These are phyloP conservation scores for Nesidiocoris tenuis DNA, from an alignment of 2,888 invertebrate genomes.

Conservation along the genomic window DNA sequence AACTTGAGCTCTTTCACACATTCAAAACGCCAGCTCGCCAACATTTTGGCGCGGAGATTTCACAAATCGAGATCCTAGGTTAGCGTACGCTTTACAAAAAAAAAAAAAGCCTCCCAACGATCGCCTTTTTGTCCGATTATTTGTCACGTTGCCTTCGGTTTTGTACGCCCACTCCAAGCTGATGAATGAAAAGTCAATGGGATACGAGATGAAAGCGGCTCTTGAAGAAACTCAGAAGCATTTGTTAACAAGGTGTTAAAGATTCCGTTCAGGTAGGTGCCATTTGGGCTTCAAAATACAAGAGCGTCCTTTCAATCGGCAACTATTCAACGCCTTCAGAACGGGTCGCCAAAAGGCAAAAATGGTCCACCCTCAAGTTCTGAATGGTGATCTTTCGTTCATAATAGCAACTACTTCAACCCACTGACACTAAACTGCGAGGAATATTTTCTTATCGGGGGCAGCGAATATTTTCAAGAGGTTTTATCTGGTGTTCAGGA, in stretches of 20 bases:
- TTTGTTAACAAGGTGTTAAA: constrained; percentile 39
- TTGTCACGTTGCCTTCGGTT: neutral
- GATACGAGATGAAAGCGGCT: neutral
- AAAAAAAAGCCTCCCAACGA: neutral
- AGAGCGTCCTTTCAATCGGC: neutral
- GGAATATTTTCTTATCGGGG: neutral
- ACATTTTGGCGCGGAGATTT: no score
- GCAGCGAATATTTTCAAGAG: neutral
- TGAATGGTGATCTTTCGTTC: neutral
- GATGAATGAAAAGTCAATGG: neutral
- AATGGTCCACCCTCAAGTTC: neutral
- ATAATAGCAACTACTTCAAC: neutral
- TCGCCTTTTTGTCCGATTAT: neutral
- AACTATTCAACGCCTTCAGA: no score
- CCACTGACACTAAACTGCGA: no score
- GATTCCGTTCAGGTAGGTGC: constrained; percentile 11
- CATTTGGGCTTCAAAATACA: neutral
- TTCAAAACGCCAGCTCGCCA: no score
- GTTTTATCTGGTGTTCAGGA: neutral
- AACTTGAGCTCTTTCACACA: no score
- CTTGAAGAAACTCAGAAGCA: neutral
- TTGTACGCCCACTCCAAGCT: neutral
- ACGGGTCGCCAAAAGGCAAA: neutral
- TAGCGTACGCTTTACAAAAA: no score
- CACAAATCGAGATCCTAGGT: no score